Conservation (phyloP, 92 coral and sea anemone species). For the Epizoanthus scotinus region DNA sequence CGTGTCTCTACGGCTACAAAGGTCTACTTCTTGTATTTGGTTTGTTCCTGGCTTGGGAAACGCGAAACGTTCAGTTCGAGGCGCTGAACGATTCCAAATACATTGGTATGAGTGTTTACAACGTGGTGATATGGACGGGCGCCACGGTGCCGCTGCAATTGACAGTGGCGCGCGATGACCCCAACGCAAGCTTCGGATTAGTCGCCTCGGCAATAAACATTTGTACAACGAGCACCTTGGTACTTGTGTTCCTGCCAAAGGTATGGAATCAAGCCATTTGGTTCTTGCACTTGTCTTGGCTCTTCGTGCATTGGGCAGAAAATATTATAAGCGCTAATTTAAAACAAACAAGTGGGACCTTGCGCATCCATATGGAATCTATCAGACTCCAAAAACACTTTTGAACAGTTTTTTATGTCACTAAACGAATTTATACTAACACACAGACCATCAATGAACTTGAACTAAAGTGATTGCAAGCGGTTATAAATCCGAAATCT, state of each 20-base stretch:
- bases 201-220: slow-evolving; percentile 53
- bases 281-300: neutral
- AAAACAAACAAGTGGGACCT: no score
- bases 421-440: no score
- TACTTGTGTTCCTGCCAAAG: slow-evolving; percentile 71
- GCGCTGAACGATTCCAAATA: slow-evolving; percentile 77
- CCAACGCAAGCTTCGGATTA: slow-evolving; percentile 51
- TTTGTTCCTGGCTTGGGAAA: slow-evolving; percentile 84
- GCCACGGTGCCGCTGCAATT: slow-evolving; percentile 47
- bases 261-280: slow-evolving; percentile 29
- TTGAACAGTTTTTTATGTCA: no score
- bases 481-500: no score
- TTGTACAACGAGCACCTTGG: slow-evolving; percentile 65
- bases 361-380: neutral
- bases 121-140: slow-evolving; percentile 57
- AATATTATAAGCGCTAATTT: neutral
- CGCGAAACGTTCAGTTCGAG: slow-evolving; percentile 62
- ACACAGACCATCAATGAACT: no score
- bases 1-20: slow-evolving; percentile 48
- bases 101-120: slow-evolving; percentile 75
- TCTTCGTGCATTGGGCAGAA: neutral
- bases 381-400: neutral
- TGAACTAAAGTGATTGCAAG: no score
- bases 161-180: slow-evolving; percentile 39
- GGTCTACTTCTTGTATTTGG: slow-evolving; percentile 62